These are phyloP conservation scores for Regulus satrapa DNA, from an alignment of 2,113 vertebrate genomes.

Conservation along the genomic window DNA sequence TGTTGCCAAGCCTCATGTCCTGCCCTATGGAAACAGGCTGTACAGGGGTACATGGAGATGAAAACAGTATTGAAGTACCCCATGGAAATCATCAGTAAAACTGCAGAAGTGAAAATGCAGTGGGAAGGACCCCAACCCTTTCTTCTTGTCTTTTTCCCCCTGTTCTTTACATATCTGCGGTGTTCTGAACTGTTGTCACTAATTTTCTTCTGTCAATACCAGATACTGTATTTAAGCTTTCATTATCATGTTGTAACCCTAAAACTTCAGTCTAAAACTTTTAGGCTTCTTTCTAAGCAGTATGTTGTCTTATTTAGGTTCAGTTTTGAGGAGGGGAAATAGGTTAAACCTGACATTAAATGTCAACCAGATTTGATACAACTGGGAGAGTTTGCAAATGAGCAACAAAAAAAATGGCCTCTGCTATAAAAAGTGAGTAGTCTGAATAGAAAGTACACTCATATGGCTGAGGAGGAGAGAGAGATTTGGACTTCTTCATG, in stretches of 20 bases:
- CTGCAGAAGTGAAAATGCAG: background rate
- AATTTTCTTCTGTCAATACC: background rate
- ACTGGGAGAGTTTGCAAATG: background rate
- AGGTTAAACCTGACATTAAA: background rate
- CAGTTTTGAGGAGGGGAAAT: background rate
- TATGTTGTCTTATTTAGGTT: background rate
- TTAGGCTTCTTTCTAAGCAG: background rate
- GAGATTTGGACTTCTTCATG: background rate
- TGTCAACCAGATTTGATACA: background rate
- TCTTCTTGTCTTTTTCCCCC: background rate
- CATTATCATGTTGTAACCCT: background rate
- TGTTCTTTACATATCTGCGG: background rate
- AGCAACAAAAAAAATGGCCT: background rate
- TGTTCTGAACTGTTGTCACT: background rate
- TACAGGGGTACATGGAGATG: background rate
- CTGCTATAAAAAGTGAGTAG: background rate
- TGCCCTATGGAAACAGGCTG: background rate
- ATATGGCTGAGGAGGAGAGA: background rate
- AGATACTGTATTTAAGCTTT: background rate
- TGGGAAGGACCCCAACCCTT: background rate
- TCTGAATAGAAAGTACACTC: background rate
- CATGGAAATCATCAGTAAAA: background rate
- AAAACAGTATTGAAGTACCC: background rate
- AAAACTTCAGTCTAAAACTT: background rate
- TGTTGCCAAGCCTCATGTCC: background rate